phyloP scores from a whole-genome alignment of 1,140 invertebrate species.

The Tenebrio molitor region DNA sequence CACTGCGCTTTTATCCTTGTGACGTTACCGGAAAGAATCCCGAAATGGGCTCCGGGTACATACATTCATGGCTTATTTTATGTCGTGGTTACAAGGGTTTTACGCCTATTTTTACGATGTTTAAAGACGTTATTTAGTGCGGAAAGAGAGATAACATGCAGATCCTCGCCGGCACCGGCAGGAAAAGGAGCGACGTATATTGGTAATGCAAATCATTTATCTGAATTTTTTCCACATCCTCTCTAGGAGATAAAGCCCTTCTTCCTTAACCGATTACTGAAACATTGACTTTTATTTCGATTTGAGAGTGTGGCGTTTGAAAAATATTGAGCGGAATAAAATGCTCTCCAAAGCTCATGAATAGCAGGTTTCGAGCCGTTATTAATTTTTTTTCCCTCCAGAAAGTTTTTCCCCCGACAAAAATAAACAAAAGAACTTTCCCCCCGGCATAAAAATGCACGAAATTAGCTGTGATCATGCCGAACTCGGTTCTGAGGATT shows the following conservation, averaged over 20 bases:
- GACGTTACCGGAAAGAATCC: background rate
- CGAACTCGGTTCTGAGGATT: background rate
- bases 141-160: background rate
- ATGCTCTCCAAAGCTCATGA: background rate
- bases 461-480: background rate
- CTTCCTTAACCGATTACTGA: conserved; percentile 1
- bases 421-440: background rate
- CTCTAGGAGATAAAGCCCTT: background rate
- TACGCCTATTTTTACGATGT: conserved; percentile 10
- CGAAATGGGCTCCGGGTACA: background rate
- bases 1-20: background rate
- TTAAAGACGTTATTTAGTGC: conserved; percentile 3
- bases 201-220: conserved; percentile 5
- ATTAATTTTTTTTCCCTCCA: background rate
- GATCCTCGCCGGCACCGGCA: background rate
- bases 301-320: background rate
- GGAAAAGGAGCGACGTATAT: background rate
- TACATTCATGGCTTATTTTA: background rate
- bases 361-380: background rate
- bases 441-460: background rate
- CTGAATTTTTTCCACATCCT: conserved; percentile 1
- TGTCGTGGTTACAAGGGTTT: conserved; percentile 4
- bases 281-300: conserved; percentile 1
- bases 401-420: background rate
- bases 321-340: background rate